phyloP scores from a whole-genome alignment of 2,113 vertebrate genomes.

The Tetrax tetrax region DNA sequence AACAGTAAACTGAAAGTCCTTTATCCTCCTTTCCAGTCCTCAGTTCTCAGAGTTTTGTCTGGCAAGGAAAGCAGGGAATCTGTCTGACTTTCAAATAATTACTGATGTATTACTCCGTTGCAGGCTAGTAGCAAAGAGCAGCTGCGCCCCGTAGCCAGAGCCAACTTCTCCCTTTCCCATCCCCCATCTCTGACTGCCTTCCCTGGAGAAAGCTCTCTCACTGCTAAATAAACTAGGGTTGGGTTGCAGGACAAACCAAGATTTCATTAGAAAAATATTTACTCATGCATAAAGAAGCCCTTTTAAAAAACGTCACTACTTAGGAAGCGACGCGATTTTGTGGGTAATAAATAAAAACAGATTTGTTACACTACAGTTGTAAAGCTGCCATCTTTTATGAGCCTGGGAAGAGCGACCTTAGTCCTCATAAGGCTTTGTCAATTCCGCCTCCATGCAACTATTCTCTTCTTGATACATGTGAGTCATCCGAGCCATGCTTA shows the following conservation, averaged over 20 bases:
- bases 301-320: background rate
- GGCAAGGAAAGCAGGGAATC: constrained; percentile 60
- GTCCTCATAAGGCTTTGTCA: background rate
- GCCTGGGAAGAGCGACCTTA: constrained; percentile 21
- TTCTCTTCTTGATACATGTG: background rate
- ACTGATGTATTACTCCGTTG: constrained; percentile 54
- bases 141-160: constrained; percentile 24
- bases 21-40: constrained; percentile 49
- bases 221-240: constrained; percentile 29
- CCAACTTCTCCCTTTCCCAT: constrained; percentile 27
- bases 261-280: constrained; percentile 40
- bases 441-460: background rate
- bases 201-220: constrained; percentile 9
- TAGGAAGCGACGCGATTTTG: background rate
- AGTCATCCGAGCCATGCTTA: background rate
- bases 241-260: constrained; percentile 24
- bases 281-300: background rate
- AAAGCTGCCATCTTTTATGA: constrained; percentile 36
- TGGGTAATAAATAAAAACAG: constrained; percentile 29
- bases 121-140: constrained; percentile 46
- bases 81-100: constrained; percentile 61
- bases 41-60: constrained; percentile 62
- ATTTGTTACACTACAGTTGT: constrained; percentile 1
- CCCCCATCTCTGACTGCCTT: constrained; percentile 27
- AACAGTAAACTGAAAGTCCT: constrained; percentile 53